phyloP scores from a whole-genome alignment of 2,113 vertebrate genomes.

The Ondatra zibethicus region DNA sequence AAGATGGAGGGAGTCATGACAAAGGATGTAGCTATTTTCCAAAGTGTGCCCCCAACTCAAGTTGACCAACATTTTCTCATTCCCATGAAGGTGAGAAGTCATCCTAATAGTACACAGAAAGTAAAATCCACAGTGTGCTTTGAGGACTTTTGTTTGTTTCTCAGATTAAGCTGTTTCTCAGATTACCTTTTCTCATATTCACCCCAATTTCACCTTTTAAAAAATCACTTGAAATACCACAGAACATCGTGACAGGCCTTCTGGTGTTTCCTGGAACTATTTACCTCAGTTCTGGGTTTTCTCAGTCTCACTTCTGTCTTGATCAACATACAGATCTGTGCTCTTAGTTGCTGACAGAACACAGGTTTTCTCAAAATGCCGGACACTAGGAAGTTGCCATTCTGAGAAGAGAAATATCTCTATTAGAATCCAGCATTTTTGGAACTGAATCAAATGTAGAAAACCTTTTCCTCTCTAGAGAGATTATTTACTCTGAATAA shows the following conservation, averaged over 20 bases:
- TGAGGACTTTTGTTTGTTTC: conserved; percentile 35
- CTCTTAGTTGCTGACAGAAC: conserved; percentile 61
- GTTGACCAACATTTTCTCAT: not conserved
- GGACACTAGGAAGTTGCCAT: conserved; percentile 53
- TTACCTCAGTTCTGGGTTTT: conserved; percentile 76
- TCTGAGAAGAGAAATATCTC: conserved; percentile 58
- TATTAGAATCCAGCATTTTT: conserved; percentile 29
- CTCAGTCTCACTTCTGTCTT: conserved; percentile 64
- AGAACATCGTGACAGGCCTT: conserved; percentile 65
- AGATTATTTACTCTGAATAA: conserved; percentile 7
- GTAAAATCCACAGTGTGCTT: conserved; percentile 26
- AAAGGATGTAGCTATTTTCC: not conserved
- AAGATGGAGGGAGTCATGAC: not conserved
- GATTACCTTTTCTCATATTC: conserved; percentile 53
- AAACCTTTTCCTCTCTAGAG: not conserved
- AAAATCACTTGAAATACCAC: conserved; percentile 74
- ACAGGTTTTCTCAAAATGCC: conserved; percentile 70
- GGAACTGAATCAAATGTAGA: conserved; percentile 38
- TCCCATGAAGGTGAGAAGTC: not conserved
- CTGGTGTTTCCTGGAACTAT: conserved; percentile 76
- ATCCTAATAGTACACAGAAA: not conserved
- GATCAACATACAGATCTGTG: conserved; percentile 74
- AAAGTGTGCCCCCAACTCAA: not conserved
- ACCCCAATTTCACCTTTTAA: conserved; percentile 73
- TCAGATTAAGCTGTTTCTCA: conserved; percentile 27